Base-by-base conservation (phyloP, 1,140 invertebrate genomes). In the Pentalonia nigronervosa region DNA sequence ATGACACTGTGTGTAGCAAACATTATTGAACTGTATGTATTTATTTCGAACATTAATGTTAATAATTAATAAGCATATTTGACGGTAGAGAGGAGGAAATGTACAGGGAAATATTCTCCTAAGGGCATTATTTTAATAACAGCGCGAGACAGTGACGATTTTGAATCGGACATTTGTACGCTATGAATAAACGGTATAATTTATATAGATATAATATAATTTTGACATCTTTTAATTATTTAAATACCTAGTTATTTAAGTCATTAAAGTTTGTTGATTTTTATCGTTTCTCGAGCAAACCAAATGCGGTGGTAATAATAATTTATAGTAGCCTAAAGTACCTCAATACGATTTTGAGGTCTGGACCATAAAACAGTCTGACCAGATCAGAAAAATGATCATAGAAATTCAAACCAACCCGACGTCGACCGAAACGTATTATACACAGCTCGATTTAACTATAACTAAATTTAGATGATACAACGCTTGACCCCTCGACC, bases 41-140 rank as follows among this genome's bases (percentile, higher is more conserved):
- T 76, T 76, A 14, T 76, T 76, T 76, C n/a, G 60, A n/a, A 76
- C 60, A 76, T 76, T 76, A 76, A 76, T 76, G 60, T 76, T 76
- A n/a, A 76, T 76, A 76, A 76, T 76, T n/a, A 76, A 76, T 76
- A 76, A 76, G 14, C 11, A 14, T 76, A 11, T 76, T 76, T n/a
- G n/a, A 76, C 30, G 25, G 60, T 0, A 0, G 17, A 3, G 11
- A 9, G 25, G 25, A 17, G 48, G 17, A 14, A 30, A 34, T 2
- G 30, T 17, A 4, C 0, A 4, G 30, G 3, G 9, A 2, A 34
- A 76, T n/a, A 76, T 76, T 76, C 60, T n/a, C 60, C n/a, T 14
- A 76, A 76, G 60, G n/a, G 60, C n/a, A 34, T 76, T 76, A 76
- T 76, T n/a, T 11, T 76, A 30, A 76, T 76, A 34, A 76, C 17